A percentile compares a stretch with the other conserved stretches of the same genome.
Conservation (phyloP, 2,113 vertebrate genomes). For the Cygnus atratus region DNA sequence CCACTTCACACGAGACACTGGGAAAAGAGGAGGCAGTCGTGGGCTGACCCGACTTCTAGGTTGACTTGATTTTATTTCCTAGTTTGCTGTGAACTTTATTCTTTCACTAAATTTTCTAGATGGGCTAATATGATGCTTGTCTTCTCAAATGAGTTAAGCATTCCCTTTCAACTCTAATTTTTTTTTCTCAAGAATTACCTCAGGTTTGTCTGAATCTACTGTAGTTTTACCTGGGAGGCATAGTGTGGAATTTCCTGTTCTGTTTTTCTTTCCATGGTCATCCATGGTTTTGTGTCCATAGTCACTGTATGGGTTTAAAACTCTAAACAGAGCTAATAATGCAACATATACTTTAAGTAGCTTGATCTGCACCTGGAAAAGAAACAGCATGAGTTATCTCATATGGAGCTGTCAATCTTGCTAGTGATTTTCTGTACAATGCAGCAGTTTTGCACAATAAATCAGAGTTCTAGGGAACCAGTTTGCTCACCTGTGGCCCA, state of each 20-base stretch:
- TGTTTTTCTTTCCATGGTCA: constrained; percentile 2
- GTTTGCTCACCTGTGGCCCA: neutral
- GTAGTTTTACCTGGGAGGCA: constrained; percentile 36
- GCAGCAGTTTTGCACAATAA: constrained; percentile 25
- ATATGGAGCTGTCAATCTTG: neutral
- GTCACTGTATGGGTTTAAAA: constrained; percentile 1
- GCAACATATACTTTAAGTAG: neutral
- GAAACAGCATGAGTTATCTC: neutral
- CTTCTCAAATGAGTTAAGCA: constrained; percentile 30
- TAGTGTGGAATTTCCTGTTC: constrained; percentile 24
- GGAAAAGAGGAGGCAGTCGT: neutral
- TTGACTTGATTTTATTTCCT: constrained; percentile 17
- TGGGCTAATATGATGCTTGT: neutral
- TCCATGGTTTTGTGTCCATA: neutral
- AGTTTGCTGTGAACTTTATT: constrained; percentile 21
- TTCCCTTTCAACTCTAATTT: constrained; percentile 41
- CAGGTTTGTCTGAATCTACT: constrained; percentile 48
- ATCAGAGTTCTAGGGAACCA: neutral
- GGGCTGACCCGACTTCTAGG: constrained; percentile 3
- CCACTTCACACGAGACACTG: neutral
- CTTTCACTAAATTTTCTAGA: neutral
- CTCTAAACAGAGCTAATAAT: neutral
- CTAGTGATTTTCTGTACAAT: neutral
- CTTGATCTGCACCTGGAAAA: constrained; percentile 1
- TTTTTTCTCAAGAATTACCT: constrained; percentile 53